phyloP scores from a whole-genome alignment of 2,888 invertebrate species.

The Labia minor region DNA sequence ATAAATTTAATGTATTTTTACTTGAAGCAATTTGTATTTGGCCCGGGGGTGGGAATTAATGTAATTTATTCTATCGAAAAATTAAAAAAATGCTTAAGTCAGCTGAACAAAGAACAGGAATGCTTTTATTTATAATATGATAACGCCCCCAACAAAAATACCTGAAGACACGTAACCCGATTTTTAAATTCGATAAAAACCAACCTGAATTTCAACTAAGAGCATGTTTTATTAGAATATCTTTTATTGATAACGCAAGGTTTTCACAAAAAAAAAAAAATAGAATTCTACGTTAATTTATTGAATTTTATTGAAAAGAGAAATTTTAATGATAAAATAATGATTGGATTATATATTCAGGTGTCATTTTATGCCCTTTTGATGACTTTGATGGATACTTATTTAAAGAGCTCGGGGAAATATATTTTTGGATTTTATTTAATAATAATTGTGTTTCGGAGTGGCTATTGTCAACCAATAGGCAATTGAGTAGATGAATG shows the following conservation, averaged over 20 bases:
- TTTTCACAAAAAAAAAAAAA: background rate
- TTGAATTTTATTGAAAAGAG: background rate
- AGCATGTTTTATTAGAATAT: background rate
- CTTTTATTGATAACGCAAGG: background rate
- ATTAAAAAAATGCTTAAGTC: background rate
- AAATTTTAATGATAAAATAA: conserved; percentile 1
- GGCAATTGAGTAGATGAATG: background rate
- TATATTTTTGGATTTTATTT: too few species aligned
- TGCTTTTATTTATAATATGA: conserved; percentile 4
- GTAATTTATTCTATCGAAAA: background rate
- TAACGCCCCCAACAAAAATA: conserved; percentile 7
- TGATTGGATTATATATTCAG: background rate
- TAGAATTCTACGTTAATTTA: too few species aligned
- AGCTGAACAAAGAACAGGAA: background rate
- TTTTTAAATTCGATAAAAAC: background rate
- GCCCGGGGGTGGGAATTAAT: background rate
- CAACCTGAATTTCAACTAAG: background rate
- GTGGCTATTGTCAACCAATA: too few species aligned
- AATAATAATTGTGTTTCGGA: too few species aligned
- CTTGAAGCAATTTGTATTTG: background rate
- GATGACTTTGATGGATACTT: too few species aligned
- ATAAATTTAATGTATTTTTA: too few species aligned
- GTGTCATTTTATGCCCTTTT: too few species aligned
- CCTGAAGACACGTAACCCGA: background rate
- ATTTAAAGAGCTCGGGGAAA: too few species aligned